These are phyloP conservation scores for Meta bourneti DNA, from an alignment of 2,888 invertebrate genomes.

Conservation along the genomic window DNA sequence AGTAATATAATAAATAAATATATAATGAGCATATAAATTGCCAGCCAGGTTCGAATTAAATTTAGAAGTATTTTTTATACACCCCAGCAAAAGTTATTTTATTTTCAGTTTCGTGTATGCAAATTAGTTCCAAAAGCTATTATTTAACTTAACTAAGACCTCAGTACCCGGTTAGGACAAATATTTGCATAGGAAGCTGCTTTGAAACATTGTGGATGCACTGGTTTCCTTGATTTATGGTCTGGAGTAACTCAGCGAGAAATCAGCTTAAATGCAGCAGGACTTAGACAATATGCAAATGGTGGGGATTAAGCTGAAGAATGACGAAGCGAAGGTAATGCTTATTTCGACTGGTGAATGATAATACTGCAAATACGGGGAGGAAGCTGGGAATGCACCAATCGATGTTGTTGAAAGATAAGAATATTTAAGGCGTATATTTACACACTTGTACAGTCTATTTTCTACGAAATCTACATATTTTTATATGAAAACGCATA, in stretches of 20 bases:
- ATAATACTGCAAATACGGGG: neutral
- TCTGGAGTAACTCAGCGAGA: neutral
- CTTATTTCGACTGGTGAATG: neutral
- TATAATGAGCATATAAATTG: too few species aligned
- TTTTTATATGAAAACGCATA: neutral
- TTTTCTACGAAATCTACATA: neutral
- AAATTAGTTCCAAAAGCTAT: neutral
- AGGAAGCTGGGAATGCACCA: neutral
- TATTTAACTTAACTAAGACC: neutral
- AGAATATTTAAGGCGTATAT: neutral
- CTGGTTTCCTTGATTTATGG: neutral
- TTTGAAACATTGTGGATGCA: too few species aligned
- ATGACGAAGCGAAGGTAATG: neutral
- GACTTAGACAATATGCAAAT: neutral
- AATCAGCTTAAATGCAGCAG: neutral
- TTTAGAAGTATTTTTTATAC: too few species aligned
- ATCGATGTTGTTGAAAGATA: too few species aligned
- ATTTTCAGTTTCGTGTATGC: too few species aligned
- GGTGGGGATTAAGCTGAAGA: neutral
- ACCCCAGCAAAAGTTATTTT: too few species aligned
- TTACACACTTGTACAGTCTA: neutral
- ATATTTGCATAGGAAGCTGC: neutral
- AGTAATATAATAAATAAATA: too few species aligned
- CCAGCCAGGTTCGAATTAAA: too few species aligned
- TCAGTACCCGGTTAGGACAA: neutral